Percentiles rank a stretch among this genome's conserved stretches.
Evolutionary conservation across 1,140 invertebrate genomes (phyloP).

Genomic region (Drosophila kohkoa): DNA sequence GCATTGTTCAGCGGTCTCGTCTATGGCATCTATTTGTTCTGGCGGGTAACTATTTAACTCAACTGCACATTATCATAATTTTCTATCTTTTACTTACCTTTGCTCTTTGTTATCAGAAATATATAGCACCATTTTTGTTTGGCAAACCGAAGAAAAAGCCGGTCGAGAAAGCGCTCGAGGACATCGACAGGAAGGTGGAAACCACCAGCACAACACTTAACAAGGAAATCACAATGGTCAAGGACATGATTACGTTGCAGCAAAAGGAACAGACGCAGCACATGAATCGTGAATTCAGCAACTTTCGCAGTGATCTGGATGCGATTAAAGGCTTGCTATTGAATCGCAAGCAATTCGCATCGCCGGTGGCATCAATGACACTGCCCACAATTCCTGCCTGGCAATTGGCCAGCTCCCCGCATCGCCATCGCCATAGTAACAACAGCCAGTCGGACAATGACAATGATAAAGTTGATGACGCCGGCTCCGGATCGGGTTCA

Average conservation of each 20-base stretch:
- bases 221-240: slow-evolving; percentile 86
- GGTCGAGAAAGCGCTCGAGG: slow-evolving; percentile 88
- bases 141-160: slow-evolving; percentile 87
- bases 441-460: slow-evolving; percentile 74
- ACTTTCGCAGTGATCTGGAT: slow-evolving; percentile 90
- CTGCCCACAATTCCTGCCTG: slow-evolving; percentile 90
- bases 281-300: slow-evolving; percentile 87
- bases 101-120: slow-evolving; percentile 86
- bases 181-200: slow-evolving; percentile 89
- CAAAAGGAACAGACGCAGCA: slow-evolving; percentile 86
- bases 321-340: slow-evolving; percentile 91
- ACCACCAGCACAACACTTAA: slow-evolving; percentile 87
- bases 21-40: slow-evolving; percentile 90
- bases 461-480: slow-evolving; percentile 81
- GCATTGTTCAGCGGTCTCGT: slow-evolving; percentile 89
- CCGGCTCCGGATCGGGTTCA: slow-evolving; percentile 87
- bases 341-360: slow-evolving; percentile 91
- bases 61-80: too few relatives aligned
- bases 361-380: slow-evolving; percentile 85
- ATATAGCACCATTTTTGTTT: slow-evolving; percentile 88
- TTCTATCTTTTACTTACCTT: neutral
- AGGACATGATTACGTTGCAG: slow-evolving; percentile 78
- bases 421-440: slow-evolving; percentile 60
- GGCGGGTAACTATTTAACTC: slow-evolving; percentile 86
- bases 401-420: slow-evolving; percentile 87